These are phyloP conservation scores for Fregata magnificens DNA, from an alignment of 2,113 vertebrate species.

Conservation along the genomic window DNA sequence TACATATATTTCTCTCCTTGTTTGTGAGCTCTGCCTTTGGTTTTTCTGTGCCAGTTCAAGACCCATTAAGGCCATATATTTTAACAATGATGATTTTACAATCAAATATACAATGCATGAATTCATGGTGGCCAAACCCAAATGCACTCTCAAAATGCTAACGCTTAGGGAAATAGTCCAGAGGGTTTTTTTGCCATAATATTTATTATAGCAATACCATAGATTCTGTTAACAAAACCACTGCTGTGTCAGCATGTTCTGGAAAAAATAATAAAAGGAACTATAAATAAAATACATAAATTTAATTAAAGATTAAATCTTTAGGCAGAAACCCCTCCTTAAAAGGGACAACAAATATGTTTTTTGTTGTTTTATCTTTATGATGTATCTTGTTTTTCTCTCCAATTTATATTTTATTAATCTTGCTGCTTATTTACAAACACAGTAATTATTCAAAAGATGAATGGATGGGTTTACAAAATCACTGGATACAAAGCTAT, in stretches of 20 bases:
- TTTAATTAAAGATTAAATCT: constrained; percentile 62
- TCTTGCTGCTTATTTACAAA: constrained; percentile 31
- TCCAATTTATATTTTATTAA: neutral
- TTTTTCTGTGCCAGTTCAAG: neutral
- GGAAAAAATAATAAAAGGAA: constrained; percentile 47
- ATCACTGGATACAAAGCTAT: constrained; percentile 1
- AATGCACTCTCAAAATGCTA: constrained; percentile 34
- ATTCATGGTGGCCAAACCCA: constrained; percentile 45
- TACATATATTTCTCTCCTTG: neutral
- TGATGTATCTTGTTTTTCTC: constrained; percentile 8
- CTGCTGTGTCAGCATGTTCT: constrained; percentile 26
- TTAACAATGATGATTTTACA: constrained; percentile 42
- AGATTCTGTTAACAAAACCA: constrained; percentile 34
- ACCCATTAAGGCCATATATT: constrained; percentile 39
- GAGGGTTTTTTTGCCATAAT: neutral
- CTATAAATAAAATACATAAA: constrained; percentile 58
- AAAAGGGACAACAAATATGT: neutral
- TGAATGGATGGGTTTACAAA: neutral
- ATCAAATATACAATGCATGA: constrained; percentile 1
- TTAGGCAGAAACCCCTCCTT: neutral
- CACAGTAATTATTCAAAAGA: constrained; percentile 22
- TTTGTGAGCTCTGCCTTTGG: neutral
- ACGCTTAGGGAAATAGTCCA: constrained; percentile 26
- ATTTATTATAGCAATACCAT: constrained; percentile 60
- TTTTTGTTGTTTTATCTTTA: neutral